Conservation (phyloP, 2,797 vertebrate species). For the Urosaurus nigricauda region DNA sequence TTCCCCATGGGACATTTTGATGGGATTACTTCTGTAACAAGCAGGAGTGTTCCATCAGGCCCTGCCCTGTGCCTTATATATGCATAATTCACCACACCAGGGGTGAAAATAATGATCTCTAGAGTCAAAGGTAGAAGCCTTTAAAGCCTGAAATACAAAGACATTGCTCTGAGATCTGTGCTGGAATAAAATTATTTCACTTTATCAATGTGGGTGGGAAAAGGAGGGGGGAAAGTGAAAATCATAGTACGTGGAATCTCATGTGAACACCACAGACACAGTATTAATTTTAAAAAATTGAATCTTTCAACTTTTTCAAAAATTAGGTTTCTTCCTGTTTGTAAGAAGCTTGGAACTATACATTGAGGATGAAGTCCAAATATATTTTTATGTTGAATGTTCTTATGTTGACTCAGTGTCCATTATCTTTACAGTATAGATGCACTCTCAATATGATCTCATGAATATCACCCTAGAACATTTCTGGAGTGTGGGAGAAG, state of each 20-base stretch:
- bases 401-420: neutral
- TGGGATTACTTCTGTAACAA: constrained; percentile 6
- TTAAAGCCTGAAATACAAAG: constrained; percentile 24
- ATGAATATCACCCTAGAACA: neutral
- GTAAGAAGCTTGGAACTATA: neutral
- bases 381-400: neutral
- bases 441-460: neutral
- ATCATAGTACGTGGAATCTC: neutral
- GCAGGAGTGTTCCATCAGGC: neutral
- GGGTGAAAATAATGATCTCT: constrained; percentile 24
- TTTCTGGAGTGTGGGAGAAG: neutral
- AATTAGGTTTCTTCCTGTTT: neutral
- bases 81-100: constrained; percentile 6
- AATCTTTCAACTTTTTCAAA: neutral
- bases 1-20: neutral
- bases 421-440: too few species aligned
- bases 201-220: neutral
- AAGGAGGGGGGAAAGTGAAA: too few species aligned
- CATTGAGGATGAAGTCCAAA: neutral
- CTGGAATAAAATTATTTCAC: neutral
- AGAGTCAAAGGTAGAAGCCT: constrained; percentile 21
- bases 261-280: neutral
- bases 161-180: neutral
- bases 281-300: too few species aligned
- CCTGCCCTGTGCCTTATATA: neutral